Conservation (phyloP, 1,140 invertebrate genomes). For the Calliopsis andreniformis region DNA sequence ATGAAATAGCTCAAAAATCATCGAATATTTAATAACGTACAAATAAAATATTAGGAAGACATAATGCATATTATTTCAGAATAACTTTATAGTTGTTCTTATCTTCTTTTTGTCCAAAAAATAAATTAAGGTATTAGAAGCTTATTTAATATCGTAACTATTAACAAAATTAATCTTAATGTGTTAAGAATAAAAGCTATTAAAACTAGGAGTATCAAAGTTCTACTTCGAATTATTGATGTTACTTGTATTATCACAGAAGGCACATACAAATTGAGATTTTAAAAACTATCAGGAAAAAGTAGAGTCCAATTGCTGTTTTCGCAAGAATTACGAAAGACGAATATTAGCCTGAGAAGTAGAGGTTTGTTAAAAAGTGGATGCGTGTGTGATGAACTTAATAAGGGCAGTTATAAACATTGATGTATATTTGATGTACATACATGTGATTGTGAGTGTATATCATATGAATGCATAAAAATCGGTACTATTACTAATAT, state of each 20-base stretch:
- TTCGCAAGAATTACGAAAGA: conserved; percentile 18
- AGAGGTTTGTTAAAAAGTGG: conserved; percentile 26
- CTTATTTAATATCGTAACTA: conserved; percentile 31
- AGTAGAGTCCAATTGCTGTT: conserved; percentile 22
- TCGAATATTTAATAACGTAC: conserved; percentile 46
- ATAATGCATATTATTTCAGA: conserved; percentile 16
- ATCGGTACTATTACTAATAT: conserved; percentile 10
- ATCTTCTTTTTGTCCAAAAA: conserved; percentile 1
- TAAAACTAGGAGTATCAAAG: conserved; percentile 37
- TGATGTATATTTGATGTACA: conserved; percentile 64
- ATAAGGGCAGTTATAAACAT: conserved; percentile 53
- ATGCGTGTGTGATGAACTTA: conserved; percentile 32
- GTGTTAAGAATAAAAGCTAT: conserved; percentile 20
- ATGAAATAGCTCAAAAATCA: conserved; percentile 31
- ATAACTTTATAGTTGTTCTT: conserved; percentile 28
- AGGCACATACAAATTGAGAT: conserved; percentile 35
- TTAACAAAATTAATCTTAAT: conserved; percentile 30
- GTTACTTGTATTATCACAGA: conserved; percentile 53
- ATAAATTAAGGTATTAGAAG: conserved; percentile 26
- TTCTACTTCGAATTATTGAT: conserved; percentile 54
- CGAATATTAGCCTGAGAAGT: conserved; percentile 41
- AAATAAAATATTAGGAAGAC: conserved; percentile 36
- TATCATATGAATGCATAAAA: conserved; percentile 52
- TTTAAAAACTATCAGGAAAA: conserved; percentile 9
- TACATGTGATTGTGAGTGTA: conserved; percentile 57